Evolutionary conservation across 2,113 vertebrate species (phyloP).

Genomic region (Bos taurus): ARS-UCD2.0 NC_037344.1:10015001-10015500

Average conservation of each 20-base stretch:
- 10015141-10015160: neutral
- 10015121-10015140: neutral
- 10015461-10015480: neutral
- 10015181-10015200: neutral
- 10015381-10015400: neutral
- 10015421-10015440: neutral
- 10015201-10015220: too few species aligned
- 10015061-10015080: accelerated
- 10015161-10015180: too few species aligned
- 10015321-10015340: neutral
- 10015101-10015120: neutral
- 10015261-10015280: neutral
- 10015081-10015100: accelerated
- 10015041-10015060: neutral
- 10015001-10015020: neutral
- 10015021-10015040: accelerated
- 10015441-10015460: neutral
- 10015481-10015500: neutral
- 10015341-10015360: accelerated
- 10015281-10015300: neutral
- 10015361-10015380: neutral
- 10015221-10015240: neutral
- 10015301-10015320: neutral
- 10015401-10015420: too few species aligned
- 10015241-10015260: neutral